Percentiles rank a stretch among this genome's conserved stretches.
These are phyloP conservation scores for Tupaia tana DNA, from an alignment of 2,113 vertebrate genomes.

Conservation along the genomic window DNA sequence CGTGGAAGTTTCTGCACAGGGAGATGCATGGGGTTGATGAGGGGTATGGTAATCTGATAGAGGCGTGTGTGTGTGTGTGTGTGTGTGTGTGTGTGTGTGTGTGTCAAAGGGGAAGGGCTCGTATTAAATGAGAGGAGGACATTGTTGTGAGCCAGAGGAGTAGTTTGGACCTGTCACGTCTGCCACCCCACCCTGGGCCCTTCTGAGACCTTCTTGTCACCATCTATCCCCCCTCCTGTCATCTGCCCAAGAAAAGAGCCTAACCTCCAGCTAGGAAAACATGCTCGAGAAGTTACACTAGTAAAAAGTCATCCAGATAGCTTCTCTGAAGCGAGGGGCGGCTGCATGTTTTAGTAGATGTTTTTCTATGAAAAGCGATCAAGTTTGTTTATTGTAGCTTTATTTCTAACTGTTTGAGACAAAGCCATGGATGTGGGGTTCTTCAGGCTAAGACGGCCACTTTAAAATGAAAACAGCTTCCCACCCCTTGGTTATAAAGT, in stretches of 20 bases:
- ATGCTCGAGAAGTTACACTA: background rate
- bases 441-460: background rate
- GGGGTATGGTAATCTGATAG: background rate
- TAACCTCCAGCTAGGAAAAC: conserved; percentile 3
- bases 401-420: conserved; percentile 21
- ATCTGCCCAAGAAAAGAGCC: background rate
- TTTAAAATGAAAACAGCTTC: conserved; percentile 11
- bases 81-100: background rate
- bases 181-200: background rate
- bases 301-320: conserved; percentile 1
- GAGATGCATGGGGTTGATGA: background rate
- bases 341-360: background rate
- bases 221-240: background rate
- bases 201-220: background rate
- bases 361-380: conserved; percentile 30
- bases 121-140: background rate
- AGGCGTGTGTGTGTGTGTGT: background rate
- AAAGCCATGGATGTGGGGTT: background rate
- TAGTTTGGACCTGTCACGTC: background rate
- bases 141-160: background rate
- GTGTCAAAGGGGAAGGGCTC: background rate
- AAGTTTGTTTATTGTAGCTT: background rate
- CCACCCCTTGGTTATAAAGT: background rate
- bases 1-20: fast-evolving
- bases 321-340: background rate